A percentile compares a stretch with the other conserved stretches of the same genome.
These are phyloP conservation scores for Drosophila mayaguana DNA, from an alignment of 2,888 invertebrate species.

Conservation along the genomic window DNA sequence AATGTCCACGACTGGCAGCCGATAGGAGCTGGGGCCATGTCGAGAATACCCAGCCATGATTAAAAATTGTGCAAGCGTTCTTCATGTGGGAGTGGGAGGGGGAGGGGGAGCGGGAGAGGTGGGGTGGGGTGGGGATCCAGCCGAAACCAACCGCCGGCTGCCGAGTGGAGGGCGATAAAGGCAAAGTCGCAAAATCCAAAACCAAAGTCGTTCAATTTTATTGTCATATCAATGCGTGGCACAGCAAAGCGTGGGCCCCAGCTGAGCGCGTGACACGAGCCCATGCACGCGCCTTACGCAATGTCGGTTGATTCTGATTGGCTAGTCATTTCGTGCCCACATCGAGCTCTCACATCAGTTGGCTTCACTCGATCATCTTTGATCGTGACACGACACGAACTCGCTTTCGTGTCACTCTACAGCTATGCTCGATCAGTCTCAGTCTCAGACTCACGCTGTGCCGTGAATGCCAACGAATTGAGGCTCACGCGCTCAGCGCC, in stretches of 20 bases:
- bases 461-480: not conserved
- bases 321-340: no score
- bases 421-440: no score
- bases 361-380: not conserved
- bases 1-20: slow-evolving; percentile 46
- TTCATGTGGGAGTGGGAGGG: not conserved
- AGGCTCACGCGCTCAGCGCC: slow-evolving; percentile 21
- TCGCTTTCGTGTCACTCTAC: no score
- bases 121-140: slow-evolving; percentile 1
- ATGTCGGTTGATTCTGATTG: not conserved
- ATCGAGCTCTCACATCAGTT: not conserved
- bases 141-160: not conserved
- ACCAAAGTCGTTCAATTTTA: slow-evolving; percentile 76
- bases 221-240: slow-evolving; percentile 74
- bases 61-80: slow-evolving; percentile 76
- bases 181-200: slow-evolving; percentile 73
- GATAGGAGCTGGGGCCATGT: slow-evolving; percentile 13
- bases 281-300: not conserved
- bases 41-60: slow-evolving; percentile 64
- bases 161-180: slow-evolving; percentile 37
- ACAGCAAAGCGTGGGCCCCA: slow-evolving; percentile 7
- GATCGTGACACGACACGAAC: not conserved
- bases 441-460: not conserved
- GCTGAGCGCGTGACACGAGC: slow-evolving; percentile 29
- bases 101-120: not conserved